Conservation (phyloP, 1,140 invertebrate species). For the Gryon sp. region DNA sequence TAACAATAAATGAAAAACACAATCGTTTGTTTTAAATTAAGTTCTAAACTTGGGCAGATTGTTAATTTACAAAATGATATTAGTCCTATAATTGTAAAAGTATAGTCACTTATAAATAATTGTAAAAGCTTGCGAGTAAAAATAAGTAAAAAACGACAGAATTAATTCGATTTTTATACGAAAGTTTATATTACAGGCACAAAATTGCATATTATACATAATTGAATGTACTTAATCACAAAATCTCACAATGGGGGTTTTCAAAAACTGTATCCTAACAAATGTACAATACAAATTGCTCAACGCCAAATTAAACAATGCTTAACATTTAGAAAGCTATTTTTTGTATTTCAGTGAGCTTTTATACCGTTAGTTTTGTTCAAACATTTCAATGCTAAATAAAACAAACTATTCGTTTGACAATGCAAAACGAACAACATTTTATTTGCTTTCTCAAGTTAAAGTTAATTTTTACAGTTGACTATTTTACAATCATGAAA, state of each 20-base stretch:
- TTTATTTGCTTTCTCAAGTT: neutral
- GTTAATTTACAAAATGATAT: too few species aligned
- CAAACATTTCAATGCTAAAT: neutral
- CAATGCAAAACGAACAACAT: neutral
- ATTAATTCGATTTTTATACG: neutral
- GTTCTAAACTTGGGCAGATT: too few species aligned
- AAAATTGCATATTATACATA: constrained; percentile 25
- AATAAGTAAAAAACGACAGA: neutral
- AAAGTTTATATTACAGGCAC: constrained; percentile 34
- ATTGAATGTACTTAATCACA: constrained; percentile 33
- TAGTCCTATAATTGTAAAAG: too few species aligned
- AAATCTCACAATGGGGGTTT: too few species aligned
- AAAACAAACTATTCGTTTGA: neutral
- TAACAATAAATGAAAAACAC: too few species aligned
- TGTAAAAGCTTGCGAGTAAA: too few species aligned
- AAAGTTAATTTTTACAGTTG: neutral
- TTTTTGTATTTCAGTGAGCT: too few species aligned
- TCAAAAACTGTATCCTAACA: too few species aligned
- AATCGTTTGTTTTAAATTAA: too few species aligned
- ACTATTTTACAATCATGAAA: constrained; percentile 2
- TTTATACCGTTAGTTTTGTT: neutral
- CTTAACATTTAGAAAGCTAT: too few species aligned
- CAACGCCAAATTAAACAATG: neutral
- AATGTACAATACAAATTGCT: constrained; percentile 16
- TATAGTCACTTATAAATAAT: too few species aligned